Evolutionary conservation across 2,888 invertebrate species (phyloP).

Genomic region (Pycnomerus fuliginosus): DNA sequence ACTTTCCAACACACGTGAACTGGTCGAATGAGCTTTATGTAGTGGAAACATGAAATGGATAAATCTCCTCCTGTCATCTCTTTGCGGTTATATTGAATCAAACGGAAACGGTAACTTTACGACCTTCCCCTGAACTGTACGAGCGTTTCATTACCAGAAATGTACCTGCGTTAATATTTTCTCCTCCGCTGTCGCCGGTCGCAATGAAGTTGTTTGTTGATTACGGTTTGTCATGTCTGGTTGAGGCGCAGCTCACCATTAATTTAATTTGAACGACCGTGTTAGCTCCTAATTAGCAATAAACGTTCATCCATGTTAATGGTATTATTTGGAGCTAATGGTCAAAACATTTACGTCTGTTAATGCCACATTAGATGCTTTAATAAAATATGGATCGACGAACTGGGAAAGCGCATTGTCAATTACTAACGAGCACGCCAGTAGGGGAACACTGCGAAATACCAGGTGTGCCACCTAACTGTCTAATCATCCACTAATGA

Average conservation of each 20-base stretch:
- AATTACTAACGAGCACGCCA: conserved; percentile 7
- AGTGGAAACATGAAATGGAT: conserved; percentile 38
- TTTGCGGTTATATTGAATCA: conserved; percentile 17
- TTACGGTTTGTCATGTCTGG: too few species aligned
- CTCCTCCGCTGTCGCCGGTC: too few species aligned
- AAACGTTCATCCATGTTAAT: conserved; percentile 20
- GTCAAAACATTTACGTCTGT: conserved; percentile 21
- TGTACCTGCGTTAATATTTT: too few species aligned
- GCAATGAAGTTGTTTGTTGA: too few species aligned
- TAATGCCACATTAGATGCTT: conserved; percentile 14
- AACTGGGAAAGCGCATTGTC: conserved; percentile 7
- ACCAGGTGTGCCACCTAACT: conserved; percentile 1
- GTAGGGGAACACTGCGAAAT: not conserved
- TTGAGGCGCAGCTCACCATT: too few species aligned
- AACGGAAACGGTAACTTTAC: conserved; percentile 5
- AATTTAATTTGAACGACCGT: conserved; percentile 21
- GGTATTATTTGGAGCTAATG: conserved; percentile 16
- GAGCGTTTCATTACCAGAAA: too few species aligned
- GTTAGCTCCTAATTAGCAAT: conserved; percentile 18
- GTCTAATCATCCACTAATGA: too few species aligned
- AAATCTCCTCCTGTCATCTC: conserved; percentile 35
- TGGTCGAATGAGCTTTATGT: conserved; percentile 37
- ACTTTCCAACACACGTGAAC: conserved; percentile 37
- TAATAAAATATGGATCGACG: conserved; percentile 9
- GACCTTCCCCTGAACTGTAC: too few species aligned